Base-by-base conservation (phyloP, 2,113 vertebrate species). In the Recurvirostra avosetta region DNA sequence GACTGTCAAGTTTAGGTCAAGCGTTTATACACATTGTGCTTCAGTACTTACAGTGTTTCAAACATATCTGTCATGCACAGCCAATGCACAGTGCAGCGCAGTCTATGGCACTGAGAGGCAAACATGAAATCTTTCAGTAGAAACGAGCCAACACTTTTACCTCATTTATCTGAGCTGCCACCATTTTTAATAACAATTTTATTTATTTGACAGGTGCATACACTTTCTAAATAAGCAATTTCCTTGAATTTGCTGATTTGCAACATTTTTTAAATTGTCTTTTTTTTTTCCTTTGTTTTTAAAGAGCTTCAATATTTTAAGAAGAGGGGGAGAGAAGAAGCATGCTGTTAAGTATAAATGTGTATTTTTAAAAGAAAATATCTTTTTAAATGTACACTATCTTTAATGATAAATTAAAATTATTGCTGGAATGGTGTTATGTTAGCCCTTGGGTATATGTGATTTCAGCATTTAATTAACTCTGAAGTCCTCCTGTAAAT, bases 401-500 rank as follows among this genome's bases (percentile, higher is more conserved):
- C 45, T 95, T 97, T 95, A 97, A 96, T 86, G 62, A 11, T 90
- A 97, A 96, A 97, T 96, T 96, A 93, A 97, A 97, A 90, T 83
- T 74, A 77, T 86, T 94, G 71, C 47, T 22, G 76, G 53, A 96
- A 97, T 92, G 71, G 76, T 97, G 66, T 96, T 92, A 95, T 80
- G 88, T 71, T 96, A 93, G 79, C 96, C 95, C 52, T 10, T 2
- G 41, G 88, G 62, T 72, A 58, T 82, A 95, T 41, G 55, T 21
- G 81, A 95, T 97, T 98, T 96, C 93, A 90, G 83, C 70, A 80
- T 98, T 98, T 98, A 97, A 98, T 98, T 98, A 97, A 98, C 78
- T 98, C 86, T 90, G 80, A 96, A 98, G 97, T 98, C 56, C 34
- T 96, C 78, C 91, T 91, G 86, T 95, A 97, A 97, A 94, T 43